These are phyloP conservation scores for Diplazon laetatorius DNA, from an alignment of 2,888 invertebrate genomes.

Conservation along the genomic window DNA sequence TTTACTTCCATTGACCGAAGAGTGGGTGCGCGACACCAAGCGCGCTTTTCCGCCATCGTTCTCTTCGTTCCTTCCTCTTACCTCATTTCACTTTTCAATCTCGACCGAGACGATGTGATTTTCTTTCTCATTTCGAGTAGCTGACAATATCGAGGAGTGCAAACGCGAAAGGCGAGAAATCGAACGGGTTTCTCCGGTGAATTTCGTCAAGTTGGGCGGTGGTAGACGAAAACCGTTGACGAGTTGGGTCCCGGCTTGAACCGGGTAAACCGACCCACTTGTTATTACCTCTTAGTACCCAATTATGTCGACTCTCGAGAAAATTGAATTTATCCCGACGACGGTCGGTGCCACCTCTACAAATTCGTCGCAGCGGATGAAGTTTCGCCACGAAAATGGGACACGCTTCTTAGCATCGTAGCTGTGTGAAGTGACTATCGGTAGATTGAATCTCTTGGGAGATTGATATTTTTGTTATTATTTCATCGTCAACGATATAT, in stretches of 20 bases:
- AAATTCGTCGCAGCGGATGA: not conserved
- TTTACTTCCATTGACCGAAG: constrained; percentile 19
- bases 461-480: not conserved
- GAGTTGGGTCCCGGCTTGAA: constrained; percentile 38
- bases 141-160: constrained; percentile 72
- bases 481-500: too few species aligned
- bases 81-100: constrained; percentile 80
- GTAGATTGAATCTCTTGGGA: not conserved
- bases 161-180: constrained; percentile 40
- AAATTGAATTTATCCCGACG: constrained; percentile 14
- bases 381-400: not conserved
- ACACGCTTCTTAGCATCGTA: not conserved
- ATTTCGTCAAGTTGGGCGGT: constrained; percentile 45
- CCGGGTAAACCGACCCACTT: constrained; percentile 43
- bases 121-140: constrained; percentile 79
- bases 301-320: constrained; percentile 55
- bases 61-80: constrained; percentile 50
- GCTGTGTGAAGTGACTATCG: not conserved
- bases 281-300: constrained; percentile 43
- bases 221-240: constrained; percentile 32
- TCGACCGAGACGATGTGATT: constrained; percentile 75
- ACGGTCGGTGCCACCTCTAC: not conserved
- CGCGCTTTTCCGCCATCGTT: constrained; percentile 8
- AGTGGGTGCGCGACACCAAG: constrained; percentile 33
- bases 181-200: constrained; percentile 57